Conservation (phyloP, 1,140 invertebrate species). For the Monochamus saltuarius region DNA sequence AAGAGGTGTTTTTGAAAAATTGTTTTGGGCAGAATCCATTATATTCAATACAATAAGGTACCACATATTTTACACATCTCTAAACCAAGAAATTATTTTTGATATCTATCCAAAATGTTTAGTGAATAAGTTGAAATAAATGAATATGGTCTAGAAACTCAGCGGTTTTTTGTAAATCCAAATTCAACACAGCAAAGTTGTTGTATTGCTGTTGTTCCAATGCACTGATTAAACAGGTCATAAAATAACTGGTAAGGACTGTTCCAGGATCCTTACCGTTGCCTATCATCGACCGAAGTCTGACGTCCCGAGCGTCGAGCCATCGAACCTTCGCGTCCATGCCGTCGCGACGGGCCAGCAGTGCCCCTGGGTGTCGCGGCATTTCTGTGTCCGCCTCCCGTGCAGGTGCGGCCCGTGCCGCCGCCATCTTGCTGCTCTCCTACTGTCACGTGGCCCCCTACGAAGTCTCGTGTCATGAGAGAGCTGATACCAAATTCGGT, state of each 20-base stretch:
- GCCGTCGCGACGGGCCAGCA: slow-evolving; percentile 62
- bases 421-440: slow-evolving; percentile 88
- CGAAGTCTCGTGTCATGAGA: slow-evolving; percentile 1
- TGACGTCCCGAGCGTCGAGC: slow-evolving; percentile 69
- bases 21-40: no score
- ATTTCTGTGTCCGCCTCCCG: slow-evolving; percentile 62
- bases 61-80: no score
- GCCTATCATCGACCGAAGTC: slow-evolving; percentile 51
- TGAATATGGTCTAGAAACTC: no score
- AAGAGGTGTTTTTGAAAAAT: no score
- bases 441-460: slow-evolving; percentile 54
- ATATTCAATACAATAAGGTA: no score
- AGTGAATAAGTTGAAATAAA: no score
- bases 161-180: no score
- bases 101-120: no score
- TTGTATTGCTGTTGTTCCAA: background rate
- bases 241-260: slow-evolving; percentile 23
- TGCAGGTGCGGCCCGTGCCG: slow-evolving; percentile 84
- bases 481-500: slow-evolving; percentile 14
- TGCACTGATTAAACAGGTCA: background rate
- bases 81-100: no score
- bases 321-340: slow-evolving; percentile 60
- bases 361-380: slow-evolving; percentile 53
- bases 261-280: slow-evolving; percentile 49
- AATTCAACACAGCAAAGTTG: no score